Evolutionary conservation across 2,888 invertebrate genomes (phyloP).

Genomic region (Epicampocera succincta): DNA sequence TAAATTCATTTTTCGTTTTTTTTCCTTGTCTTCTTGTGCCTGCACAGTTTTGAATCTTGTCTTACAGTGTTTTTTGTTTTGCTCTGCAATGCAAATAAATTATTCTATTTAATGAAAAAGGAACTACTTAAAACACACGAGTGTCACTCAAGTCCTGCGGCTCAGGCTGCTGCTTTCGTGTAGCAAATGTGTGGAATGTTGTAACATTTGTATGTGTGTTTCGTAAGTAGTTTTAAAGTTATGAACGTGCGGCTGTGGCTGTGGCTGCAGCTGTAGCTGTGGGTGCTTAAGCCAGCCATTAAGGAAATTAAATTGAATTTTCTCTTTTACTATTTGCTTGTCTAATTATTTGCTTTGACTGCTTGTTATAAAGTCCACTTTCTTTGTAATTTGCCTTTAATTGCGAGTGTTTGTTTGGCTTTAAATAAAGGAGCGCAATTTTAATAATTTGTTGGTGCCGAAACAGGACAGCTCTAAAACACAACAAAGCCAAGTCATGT

Average conservation of each 20-base stretch:
- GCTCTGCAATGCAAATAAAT: constrained; percentile 13
- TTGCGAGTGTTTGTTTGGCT: constrained; percentile 50
- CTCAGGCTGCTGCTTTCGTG: constrained; percentile 18
- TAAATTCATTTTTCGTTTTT: too few species aligned
- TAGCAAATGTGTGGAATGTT: constrained; percentile 36
- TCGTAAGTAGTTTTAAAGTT: neutral
- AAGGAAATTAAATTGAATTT: constrained; percentile 63
- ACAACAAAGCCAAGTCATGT: constrained; percentile 30
- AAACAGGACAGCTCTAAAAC: neutral
- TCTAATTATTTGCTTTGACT: neutral
- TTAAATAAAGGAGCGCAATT: constrained; percentile 49
- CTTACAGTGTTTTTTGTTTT: neutral
- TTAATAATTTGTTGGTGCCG: neutral
- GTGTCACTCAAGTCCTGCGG: constrained; percentile 34
- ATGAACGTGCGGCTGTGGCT: neutral
- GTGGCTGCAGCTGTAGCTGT: neutral
- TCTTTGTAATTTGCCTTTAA: constrained; percentile 1
- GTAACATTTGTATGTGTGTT: constrained; percentile 26
- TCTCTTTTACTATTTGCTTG: constrained; percentile 10
- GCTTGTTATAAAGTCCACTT: neutral
- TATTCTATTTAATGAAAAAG: constrained; percentile 32
- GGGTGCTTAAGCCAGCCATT: constrained; percentile 37
- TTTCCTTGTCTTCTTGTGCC: neutral
- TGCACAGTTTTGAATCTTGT: neutral
- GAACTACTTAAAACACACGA: constrained; percentile 11